A percentile compares a stretch with the other conserved stretches of the same genome.
These are phyloP conservation scores for Mayetiola destructor DNA, from an alignment of 2,888 invertebrate genomes.

Conservation along the genomic window DNA sequence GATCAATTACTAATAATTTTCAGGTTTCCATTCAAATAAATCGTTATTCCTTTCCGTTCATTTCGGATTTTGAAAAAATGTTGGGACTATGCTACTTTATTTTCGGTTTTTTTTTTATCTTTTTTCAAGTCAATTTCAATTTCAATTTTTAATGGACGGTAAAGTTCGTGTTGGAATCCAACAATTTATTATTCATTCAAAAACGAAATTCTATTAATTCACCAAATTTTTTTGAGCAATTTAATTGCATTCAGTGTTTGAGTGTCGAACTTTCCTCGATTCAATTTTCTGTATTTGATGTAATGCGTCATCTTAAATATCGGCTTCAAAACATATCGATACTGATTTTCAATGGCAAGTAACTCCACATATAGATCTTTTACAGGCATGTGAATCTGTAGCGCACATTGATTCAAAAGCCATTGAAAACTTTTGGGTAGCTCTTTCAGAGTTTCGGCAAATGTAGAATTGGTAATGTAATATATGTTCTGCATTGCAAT, in stretches of 20 bases:
- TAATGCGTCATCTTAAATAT: constrained; percentile 22
- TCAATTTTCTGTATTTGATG: background rate
- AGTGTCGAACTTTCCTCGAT: background rate
- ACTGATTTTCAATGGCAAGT: constrained; percentile 28
- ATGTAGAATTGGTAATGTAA: constrained; percentile 20
- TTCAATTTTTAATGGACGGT: too few relatives aligned
- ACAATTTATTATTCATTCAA: too few relatives aligned
- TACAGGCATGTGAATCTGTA: constrained; percentile 27
- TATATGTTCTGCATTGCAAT: constrained; percentile 24
- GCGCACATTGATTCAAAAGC: constrained; percentile 31
- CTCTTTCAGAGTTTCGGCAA: constrained; percentile 22
- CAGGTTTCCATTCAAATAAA: background rate
- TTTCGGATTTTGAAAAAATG: too few relatives aligned
- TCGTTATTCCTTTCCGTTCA: too few relatives aligned
- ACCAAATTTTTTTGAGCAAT: background rate
- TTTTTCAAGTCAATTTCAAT: too few relatives aligned
- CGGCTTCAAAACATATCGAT: constrained; percentile 27
- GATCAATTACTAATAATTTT: constrained; percentile 46
- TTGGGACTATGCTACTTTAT: too few relatives aligned
- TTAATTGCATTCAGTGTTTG: background rate
- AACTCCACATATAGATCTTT: constrained; percentile 28
- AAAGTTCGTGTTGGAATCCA: too few relatives aligned
- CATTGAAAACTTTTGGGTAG: constrained; percentile 30
- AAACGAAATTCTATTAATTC: background rate
- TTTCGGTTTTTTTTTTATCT: too few relatives aligned